Percentiles rank a stretch among this genome's conserved stretches.
Conservation (phyloP, 1,140 invertebrate genomes). For the Diorhabda carinulata region DNA sequence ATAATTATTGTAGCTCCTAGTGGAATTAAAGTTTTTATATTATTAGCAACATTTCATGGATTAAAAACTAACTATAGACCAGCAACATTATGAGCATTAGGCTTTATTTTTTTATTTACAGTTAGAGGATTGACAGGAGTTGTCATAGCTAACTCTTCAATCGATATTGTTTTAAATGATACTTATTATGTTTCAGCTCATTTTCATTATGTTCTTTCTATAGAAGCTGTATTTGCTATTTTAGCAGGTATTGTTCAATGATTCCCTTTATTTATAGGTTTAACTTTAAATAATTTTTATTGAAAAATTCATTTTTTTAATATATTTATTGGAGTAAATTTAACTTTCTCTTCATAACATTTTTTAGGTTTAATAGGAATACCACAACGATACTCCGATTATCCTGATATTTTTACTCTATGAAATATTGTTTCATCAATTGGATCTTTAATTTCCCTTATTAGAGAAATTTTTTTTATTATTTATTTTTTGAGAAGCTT, state of each 20-base stretch:
- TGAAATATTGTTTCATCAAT: conserved; percentile 63
- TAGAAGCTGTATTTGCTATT: conserved; percentile 68
- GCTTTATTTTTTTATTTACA: conserved; percentile 70
- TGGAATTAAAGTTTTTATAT: not conserved
- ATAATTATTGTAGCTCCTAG: conserved; percentile 65
- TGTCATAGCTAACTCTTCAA: conserved; percentile 65
- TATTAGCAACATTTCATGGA: not conserved
- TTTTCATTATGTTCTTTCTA: conserved; percentile 67
- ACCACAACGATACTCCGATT: conserved; percentile 69
- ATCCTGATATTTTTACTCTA: conserved; percentile 58
- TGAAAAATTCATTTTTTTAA: conserved; percentile 58
- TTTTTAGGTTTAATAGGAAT: conserved; percentile 70
- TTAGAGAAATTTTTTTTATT: no score
- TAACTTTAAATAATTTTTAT: conserved; percentile 53
- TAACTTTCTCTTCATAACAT: conserved; percentile 73
- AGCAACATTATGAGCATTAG: conserved; percentile 59
- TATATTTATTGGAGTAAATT: conserved; percentile 66
- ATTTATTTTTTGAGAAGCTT: no score
- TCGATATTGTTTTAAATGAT: conserved; percentile 69
- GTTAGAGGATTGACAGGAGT: conserved; percentile 61
- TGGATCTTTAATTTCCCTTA: no score
- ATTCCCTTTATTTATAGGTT: conserved; percentile 60
- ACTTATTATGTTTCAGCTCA: conserved; percentile 74
- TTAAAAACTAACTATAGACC: not conserved
- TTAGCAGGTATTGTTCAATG: conserved; percentile 64